Evolutionary conservation across 2,888 invertebrate species (phyloP).

Genomic region (Trichogramma evanescens): DNA sequence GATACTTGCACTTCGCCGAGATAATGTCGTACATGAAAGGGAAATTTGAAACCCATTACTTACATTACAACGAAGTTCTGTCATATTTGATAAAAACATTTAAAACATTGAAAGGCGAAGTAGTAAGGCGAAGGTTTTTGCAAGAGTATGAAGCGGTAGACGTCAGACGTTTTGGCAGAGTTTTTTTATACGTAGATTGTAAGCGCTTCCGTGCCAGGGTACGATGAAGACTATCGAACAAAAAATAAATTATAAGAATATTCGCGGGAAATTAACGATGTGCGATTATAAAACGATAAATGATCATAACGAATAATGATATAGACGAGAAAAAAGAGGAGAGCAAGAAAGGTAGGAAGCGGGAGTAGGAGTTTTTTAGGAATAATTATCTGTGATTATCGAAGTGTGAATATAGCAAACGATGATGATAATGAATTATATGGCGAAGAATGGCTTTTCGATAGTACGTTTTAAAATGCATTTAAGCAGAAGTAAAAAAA

Average conservation of each 20-base stretch:
- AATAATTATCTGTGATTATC: conserved; percentile 32
- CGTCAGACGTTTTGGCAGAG: conserved; percentile 2
- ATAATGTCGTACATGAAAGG: too few species aligned
- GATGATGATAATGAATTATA: not conserved
- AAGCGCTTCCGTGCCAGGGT: conserved; percentile 38
- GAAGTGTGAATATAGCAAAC: conserved; percentile 7
- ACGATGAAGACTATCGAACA: conserved; percentile 17
- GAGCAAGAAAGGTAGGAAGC: not conserved
- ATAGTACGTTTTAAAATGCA: conserved; percentile 1
- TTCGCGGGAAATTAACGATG: not conserved
- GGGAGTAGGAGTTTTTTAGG: conserved; percentile 23
- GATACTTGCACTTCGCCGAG: too few species aligned
- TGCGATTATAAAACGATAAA: too few species aligned
- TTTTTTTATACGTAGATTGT: conserved; percentile 40
- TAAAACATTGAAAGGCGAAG: not conserved
- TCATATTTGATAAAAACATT: too few species aligned
- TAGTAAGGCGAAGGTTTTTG: not conserved
- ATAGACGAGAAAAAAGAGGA: conserved; percentile 3
- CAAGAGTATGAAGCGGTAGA: not conserved
- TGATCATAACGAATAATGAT: conserved; percentile 1
- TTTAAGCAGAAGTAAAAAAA: conserved; percentile 5
- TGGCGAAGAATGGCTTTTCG: conserved; percentile 1
- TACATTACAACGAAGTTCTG: too few species aligned
- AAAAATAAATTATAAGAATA: not conserved
- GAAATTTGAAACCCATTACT: too few species aligned